A percentile compares a stretch with the other conserved stretches of the same genome.
Conservation (phyloP, 1,140 invertebrate genomes). For the Portunus trituberculatus region DNA sequence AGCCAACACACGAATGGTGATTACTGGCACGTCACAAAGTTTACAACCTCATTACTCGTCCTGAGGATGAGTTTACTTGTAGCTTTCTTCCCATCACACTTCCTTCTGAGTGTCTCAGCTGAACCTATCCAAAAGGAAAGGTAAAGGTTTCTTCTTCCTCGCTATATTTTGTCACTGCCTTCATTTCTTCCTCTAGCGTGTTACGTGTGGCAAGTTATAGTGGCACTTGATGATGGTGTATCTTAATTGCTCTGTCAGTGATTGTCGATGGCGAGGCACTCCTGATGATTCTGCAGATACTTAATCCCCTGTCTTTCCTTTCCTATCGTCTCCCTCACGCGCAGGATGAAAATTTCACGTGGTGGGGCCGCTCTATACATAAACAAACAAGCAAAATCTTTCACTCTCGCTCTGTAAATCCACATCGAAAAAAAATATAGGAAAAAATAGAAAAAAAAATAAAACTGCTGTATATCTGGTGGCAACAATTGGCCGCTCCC, state of each 20-base stretch:
- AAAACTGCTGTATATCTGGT: neutral
- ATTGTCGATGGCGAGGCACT: too few species aligned
- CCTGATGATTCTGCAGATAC: neutral
- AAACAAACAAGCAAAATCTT: neutral
- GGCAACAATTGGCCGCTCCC: neutral
- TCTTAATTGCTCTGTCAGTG: too few species aligned
- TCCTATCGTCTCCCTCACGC: neutral
- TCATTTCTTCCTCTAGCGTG: neutral
- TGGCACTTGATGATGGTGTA: too few species aligned
- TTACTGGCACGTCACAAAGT: constrained; percentile 1
- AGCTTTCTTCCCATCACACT: neutral
- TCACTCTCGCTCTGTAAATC: neutral
- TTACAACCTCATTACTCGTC: constrained; percentile 4
- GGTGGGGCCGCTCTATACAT: neutral
- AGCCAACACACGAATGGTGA: constrained; percentile 21
- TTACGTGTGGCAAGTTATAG: too few species aligned
- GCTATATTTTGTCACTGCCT: neutral
- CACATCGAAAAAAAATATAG: neutral
- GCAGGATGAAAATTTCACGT: neutral
- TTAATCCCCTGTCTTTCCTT: neutral
- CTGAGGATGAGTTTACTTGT: neutral
- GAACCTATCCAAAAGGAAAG: too few species aligned
- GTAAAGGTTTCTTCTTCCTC: neutral
- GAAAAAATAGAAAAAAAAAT: neutral
- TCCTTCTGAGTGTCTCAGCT: too few species aligned